Evolutionary conservation across 2,797 vertebrate species (phyloP).

Genomic region (Nasua narica): DNA sequence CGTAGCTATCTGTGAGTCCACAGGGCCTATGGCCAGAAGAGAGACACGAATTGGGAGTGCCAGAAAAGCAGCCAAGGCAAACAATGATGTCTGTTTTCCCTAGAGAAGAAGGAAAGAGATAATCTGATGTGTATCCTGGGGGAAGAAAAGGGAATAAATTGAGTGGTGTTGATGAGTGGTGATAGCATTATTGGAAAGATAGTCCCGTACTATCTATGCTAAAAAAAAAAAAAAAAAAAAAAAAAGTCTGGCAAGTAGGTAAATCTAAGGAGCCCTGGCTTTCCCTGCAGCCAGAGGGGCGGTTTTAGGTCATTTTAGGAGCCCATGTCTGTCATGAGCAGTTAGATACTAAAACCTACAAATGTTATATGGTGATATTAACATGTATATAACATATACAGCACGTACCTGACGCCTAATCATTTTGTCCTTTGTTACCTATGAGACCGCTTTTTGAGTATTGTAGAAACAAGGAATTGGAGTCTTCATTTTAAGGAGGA

Average conservation of each 20-base stretch:
- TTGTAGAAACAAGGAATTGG: not conserved
- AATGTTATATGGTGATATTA: not conserved
- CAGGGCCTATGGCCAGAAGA: not conserved
- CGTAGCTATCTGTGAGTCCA: not conserved
- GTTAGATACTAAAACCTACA: not conserved
- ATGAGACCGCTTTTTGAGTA: not conserved
- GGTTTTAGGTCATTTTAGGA: not conserved
- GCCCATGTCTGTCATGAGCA: not conserved
- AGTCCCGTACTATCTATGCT: not conserved
- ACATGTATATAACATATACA: not conserved
- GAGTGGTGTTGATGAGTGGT: not conserved
- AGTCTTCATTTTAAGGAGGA: constrained; percentile 5
- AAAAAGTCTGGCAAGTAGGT: not conserved
- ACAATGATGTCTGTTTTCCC: constrained; percentile 29
- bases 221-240: not conserved
- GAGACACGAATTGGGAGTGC: not conserved
- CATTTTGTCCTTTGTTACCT: not conserved
- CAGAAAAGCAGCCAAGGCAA: constrained; percentile 38
- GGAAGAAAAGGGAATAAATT: not conserved
- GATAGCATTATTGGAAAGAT: not conserved
- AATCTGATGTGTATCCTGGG: not conserved
- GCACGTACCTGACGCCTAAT: not conserved
- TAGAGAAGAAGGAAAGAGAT: not conserved
- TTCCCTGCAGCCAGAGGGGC: not conserved
- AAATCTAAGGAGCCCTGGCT: not conserved